These are phyloP conservation scores for Drosophila prosaltans DNA, from an alignment of 1,140 invertebrate species.

Conservation along the genomic window DNA sequence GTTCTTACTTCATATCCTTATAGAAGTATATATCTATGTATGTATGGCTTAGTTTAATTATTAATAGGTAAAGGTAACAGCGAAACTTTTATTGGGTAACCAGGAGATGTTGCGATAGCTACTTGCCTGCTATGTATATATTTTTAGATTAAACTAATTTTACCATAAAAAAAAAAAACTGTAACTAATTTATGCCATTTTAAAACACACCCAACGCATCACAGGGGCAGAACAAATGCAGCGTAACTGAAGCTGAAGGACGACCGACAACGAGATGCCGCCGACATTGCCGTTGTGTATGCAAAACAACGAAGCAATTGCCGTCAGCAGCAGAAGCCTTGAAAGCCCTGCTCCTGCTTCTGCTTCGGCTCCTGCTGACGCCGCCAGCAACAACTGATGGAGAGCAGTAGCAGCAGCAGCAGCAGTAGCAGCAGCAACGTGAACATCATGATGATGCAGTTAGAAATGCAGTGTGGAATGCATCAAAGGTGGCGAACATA, in stretches of 20 bases:
- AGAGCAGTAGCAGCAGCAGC: constrained; percentile 13
- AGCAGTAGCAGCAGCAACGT: neutral
- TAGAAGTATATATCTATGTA: too few species aligned
- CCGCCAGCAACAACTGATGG: constrained; percentile 51
- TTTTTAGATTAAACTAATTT: constrained; percentile 42
- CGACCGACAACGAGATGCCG: constrained; percentile 47
- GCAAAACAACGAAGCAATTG: constrained; percentile 27
- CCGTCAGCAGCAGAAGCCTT: constrained; percentile 45
- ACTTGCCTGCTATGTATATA: constrained; percentile 22
- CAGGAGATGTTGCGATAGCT: neutral
- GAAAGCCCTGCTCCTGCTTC: constrained; percentile 30
- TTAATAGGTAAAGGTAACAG: too few species aligned
- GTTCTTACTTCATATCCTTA: constrained; percentile 53
- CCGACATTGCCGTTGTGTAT: constrained; percentile 31
- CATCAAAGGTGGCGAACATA: constrained; percentile 45
- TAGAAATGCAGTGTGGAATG: constrained; percentile 57
- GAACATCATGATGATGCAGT: constrained; percentile 36
- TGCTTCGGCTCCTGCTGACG: constrained; percentile 15
- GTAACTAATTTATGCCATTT: constrained; percentile 65
- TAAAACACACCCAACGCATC: constrained; percentile 25
- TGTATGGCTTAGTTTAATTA: too few species aligned
- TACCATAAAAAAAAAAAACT: constrained; percentile 21
- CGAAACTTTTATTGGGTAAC: too few species aligned
- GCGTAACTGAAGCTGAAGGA: constrained; percentile 56
- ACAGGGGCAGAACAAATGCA: constrained; percentile 30